phyloP scores from a whole-genome alignment of 2,113 vertebrate species.

The Gasterosteus aculeatus region DNA sequence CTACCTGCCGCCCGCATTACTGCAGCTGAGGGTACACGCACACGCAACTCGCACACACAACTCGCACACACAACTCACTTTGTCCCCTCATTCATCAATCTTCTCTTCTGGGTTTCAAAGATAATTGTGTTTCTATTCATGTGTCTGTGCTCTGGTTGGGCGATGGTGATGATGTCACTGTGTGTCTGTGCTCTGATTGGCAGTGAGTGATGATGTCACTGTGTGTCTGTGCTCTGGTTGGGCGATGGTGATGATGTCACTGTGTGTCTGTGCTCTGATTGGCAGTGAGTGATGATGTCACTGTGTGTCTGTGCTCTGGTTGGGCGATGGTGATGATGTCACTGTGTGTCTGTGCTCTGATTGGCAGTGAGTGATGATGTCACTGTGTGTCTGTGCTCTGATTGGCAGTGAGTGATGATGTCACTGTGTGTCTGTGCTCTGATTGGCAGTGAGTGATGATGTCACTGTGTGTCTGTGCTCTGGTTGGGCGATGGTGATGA shows the following conservation, averaged over 20 bases:
- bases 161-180: too few relatives aligned
- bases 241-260: not conserved
- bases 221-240: constrained; percentile 41
- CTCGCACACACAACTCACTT: constrained; percentile 8
- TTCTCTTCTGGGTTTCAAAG: not conserved
- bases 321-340: too few relatives aligned
- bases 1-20: constrained; percentile 88
- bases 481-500: not conserved
- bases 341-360: constrained; percentile 38
- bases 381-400: not conserved
- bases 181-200: not conserved
- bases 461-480: not conserved
- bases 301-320: constrained; percentile 40
- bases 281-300: constrained; percentile 87
- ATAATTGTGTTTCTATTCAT: not conserved
- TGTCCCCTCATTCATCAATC: not conserved
- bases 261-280: constrained; percentile 35
- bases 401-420: not conserved
- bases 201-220: not conserved
- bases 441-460: too few relatives aligned
- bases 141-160: too few relatives aligned
- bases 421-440: not conserved
- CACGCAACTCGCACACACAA: not conserved
- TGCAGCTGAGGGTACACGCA: constrained; percentile 83
- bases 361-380: constrained; percentile 81